Base-by-base conservation (phyloP, 2,113 vertebrate species). In the Saimiri boliviensis region DNA sequence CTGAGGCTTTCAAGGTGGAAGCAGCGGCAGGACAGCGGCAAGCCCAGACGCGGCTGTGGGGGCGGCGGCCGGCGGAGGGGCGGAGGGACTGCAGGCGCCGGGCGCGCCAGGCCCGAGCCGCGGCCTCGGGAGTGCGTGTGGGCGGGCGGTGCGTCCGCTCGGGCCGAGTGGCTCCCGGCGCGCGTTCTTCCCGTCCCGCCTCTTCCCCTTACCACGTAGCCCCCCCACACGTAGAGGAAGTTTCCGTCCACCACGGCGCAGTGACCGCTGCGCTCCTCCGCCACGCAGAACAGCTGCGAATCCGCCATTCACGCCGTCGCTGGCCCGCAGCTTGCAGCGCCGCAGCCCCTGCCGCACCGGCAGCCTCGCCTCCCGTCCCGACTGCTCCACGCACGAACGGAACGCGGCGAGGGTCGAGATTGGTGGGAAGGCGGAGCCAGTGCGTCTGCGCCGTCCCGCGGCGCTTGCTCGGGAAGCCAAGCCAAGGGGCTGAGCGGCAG, bases 261-360 rank as follows among this genome's bases (percentile, higher is more conserved):
- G 98, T 99, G 99, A 71, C 99, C 99, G 98, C 99, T 99, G 95
- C 99, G 99, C 98, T 99, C 99, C 94, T 99, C 99, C 66, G 99
- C 99, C 97, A 99, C 99, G 96, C 99, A 99, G 92, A 98, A 98
- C 96, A 96, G 89, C 97, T 98, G 98, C 56, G 98, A 88, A 76
- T 98, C 98, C 35, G 98, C 97, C 54, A 98, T 97, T 49, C 88
- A 93, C 92, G 98, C 98, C 92, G 98, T 95, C 96, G 97, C 98
- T 68, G 54, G 85, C 58, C 47, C 7, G 20, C 79, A 17, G 25
- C 63, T 47, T 45, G 19, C 21, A 79, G 35, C 70, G 68, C 56
- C 45, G 32, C 86, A 40, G 66, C 91, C 80, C 80, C 23, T 17
- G 32, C 81, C 80, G 79, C 2, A 58, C 20, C 81, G 49, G 85